Evolutionary conservation across 2,797 vertebrate genomes (phyloP).

Genomic region (Hephaestus fuliginosus): DNA sequence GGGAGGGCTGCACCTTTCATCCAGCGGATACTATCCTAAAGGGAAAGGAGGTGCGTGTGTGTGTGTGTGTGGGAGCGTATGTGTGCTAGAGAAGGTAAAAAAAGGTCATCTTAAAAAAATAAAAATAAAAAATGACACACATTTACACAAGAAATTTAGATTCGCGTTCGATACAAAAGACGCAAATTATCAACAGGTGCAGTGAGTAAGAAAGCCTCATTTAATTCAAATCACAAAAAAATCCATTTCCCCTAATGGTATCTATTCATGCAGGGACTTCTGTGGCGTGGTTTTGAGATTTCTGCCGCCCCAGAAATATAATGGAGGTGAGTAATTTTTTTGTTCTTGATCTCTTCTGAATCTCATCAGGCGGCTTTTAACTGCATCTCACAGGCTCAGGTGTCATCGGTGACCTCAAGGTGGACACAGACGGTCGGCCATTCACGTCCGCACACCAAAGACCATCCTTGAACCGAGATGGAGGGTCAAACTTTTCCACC

Average conservation of each 20-base stretch:
- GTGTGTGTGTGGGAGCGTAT: conserved; percentile 4
- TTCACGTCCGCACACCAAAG: neutral
- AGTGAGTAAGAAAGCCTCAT: neutral
- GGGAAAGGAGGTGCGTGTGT: conserved; percentile 45
- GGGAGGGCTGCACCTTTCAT: conserved; percentile 75
- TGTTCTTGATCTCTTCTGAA: neutral
- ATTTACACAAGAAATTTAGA: conserved; percentile 17
- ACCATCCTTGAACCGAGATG: neutral
- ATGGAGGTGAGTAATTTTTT: neutral
- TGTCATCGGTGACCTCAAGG: neutral
- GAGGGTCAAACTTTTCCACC: neutral
- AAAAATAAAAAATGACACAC: neutral
- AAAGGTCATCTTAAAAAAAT: neutral
- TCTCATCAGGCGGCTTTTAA: neutral
- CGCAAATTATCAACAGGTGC: conserved; percentile 23
- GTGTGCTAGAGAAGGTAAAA: neutral
- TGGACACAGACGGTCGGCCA: neutral
- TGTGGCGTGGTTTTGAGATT: neutral
- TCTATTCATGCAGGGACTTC: neutral
- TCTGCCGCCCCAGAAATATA: neutral
- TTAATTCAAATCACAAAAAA: neutral
- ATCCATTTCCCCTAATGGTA: neutral
- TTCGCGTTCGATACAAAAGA: neutral
- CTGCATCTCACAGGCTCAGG: neutral
- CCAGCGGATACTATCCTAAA: conserved; percentile 72